These are phyloP conservation scores for Habroteleia sp. DNA, from an alignment of 2,888 invertebrate genomes.

Conservation along the genomic window DNA sequence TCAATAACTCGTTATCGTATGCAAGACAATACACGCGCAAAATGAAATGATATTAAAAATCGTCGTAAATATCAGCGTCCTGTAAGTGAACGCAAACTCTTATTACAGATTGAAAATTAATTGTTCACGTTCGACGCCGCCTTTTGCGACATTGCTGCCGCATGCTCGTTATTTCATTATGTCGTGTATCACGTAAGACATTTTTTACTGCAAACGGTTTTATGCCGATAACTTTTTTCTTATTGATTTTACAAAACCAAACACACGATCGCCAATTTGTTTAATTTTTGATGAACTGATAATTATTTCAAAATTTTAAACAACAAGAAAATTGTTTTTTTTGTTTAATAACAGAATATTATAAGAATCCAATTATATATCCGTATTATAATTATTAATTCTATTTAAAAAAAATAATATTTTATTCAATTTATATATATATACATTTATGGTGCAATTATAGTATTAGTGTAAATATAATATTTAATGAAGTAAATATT, in stretches of 20 bases:
- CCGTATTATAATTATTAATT: no score
- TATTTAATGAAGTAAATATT: no score
- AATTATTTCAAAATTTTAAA: no score
- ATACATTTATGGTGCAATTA: no score
- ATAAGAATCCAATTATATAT: no score
- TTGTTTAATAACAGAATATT: no score
- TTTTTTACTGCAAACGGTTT: conserved; percentile 1
- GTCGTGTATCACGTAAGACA: conserved; percentile 12
- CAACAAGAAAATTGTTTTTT: no score
- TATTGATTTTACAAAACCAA: conserved; percentile 6
- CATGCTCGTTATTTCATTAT: conserved; percentile 22
- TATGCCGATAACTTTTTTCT: not conserved
- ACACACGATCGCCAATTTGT: conserved; percentile 2
- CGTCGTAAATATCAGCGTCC: conserved; percentile 25
- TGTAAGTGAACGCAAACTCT: conserved; percentile 1
- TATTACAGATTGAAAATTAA: conserved; percentile 37
- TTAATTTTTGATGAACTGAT: conserved; percentile 3
- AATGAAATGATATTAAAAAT: conserved; percentile 41
- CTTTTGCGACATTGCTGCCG: not conserved
- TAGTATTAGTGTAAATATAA: no score
- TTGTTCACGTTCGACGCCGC: conserved; percentile 9
- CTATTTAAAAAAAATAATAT: no score
- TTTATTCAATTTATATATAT: no score
- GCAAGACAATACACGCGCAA: conserved; percentile 45
- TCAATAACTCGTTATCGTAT: conserved; percentile 60